Base-by-base conservation (phyloP, 1,140 invertebrate genomes). In the Drosophila sturtevanti region DNA sequence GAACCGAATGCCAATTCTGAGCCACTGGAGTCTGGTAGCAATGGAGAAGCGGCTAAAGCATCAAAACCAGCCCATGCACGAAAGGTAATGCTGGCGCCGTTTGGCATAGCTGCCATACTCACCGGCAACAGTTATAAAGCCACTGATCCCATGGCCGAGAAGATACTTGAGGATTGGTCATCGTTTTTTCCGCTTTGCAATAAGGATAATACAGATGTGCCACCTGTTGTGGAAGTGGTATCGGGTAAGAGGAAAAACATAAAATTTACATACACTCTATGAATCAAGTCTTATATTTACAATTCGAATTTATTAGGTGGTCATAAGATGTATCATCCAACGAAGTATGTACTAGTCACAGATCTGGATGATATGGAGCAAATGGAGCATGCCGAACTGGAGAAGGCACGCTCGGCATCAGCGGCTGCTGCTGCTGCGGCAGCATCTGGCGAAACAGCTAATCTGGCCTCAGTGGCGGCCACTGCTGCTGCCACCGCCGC, bases 291-390 rank as follows among this genome's bases (percentile, higher is more conserved):
- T 10, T 9, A 22, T 12, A 6, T 18, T 18, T 4, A n/a, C 37
- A 14, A 24, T 58, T 59, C 18, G 10, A 24, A 1, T 9, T 31
- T 18, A 34, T 1, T 58, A 93, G 97, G 97, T 91, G 97, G 97
- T 63, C 96, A 97, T 63, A 95, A 97, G 89, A 97, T 99, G 97
- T 95, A 96, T 76, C 99, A 99, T 93, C 98, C 98, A 18, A 95
- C 96, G 18, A 97, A 96, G 93, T 99, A 98, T 93, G 97, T 98
- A 71, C 94, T 99, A 86, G 95, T 98, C 70, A 97, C 97, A 74
- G 97, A 98, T 90, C 94, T 97, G 94, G 97, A 97, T 91, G 96
- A 96, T 76, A 92, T 91, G 81, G 90, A 91, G 78, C 82, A 91
- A 31, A 73, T 91, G 85, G 89, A 90, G 63, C 78, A 79, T 18